Evolutionary conservation across 2,113 vertebrate genomes (phyloP).

Genomic region (Pelusios castaneus): DNA sequence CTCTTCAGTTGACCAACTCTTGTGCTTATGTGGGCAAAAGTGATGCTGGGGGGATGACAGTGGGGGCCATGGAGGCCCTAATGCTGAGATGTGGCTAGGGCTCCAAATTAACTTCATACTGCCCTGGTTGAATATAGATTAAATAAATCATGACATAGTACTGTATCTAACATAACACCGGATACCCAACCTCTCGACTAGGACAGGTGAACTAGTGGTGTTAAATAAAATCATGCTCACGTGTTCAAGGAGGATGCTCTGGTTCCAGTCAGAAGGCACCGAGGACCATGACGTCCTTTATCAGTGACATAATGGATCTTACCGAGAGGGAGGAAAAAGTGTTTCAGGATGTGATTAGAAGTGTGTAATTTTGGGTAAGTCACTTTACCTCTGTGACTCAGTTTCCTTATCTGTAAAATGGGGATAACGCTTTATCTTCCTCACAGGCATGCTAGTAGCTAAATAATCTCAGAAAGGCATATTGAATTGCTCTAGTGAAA

Average conservation of each 20-base stretch:
- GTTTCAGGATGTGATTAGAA: not conserved
- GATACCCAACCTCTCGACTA: not conserved
- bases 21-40: not conserved
- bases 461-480: not conserved
- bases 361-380: not conserved
- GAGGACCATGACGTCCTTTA: not conserved
- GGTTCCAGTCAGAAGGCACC: not conserved
- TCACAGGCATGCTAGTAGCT: not conserved
- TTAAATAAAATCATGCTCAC: not conserved
- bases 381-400: not conserved
- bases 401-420: not conserved
- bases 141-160: not conserved
- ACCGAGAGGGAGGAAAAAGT: not conserved
- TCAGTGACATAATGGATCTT: not conserved
- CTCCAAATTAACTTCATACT: not conserved
- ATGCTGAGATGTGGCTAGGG: fast-evolving
- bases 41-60: not conserved
- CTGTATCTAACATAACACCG: not conserved
- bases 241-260: not conserved
- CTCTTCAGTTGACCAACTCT: not conserved
- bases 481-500: not conserved
- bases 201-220: not conserved
- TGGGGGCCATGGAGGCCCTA: not conserved
- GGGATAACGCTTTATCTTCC: not conserved
- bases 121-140: not conserved